Percentiles rank a stretch among this genome's conserved stretches.
Evolutionary conservation across 1,140 invertebrate genomes (phyloP).

Genomic region (Chelonus insularis): DNA sequence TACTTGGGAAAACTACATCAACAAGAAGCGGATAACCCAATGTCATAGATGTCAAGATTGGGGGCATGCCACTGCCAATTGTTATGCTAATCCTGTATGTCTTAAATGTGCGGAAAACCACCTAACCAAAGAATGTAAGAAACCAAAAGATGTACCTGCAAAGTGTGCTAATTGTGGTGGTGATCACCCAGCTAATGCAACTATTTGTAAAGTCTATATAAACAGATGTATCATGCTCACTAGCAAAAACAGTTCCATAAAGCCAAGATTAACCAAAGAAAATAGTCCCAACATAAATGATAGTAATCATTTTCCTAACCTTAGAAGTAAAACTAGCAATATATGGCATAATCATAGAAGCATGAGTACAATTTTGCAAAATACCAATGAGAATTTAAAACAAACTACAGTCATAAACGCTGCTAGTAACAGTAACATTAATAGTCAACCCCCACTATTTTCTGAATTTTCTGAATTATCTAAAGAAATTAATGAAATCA

Average conservation of each 20-base stretch:
- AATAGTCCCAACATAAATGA: not conserved
- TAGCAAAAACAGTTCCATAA: not conserved
- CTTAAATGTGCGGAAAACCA: conserved; percentile 44
- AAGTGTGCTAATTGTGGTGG: conserved; percentile 44
- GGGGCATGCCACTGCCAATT: conserved; percentile 43
- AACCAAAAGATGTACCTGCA: conserved; percentile 28
- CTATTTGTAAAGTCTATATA: conserved; percentile 5
- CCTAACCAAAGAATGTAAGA: conserved; percentile 33
- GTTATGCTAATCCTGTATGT: conserved; percentile 35
- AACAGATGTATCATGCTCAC: not conserved
- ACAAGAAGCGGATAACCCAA: conserved; percentile 36
- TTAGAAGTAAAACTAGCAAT: not conserved
- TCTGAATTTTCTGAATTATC: not conserved
- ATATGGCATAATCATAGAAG: too few relatives aligned
- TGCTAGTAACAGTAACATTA: not conserved
- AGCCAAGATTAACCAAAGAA: not conserved
- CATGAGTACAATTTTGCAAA: too few relatives aligned
- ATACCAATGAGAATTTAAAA: too few relatives aligned
- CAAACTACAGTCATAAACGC: not conserved
- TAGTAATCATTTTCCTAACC: not conserved
- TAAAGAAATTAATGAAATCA: conserved; percentile 5
- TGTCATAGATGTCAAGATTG: conserved; percentile 46
- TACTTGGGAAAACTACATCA: conserved; percentile 36
- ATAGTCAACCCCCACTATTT: not conserved
- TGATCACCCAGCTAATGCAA: conserved; percentile 35